phyloP scores from a whole-genome alignment of 2,888 invertebrate genomes.

The Miltochrista miniata region DNA sequence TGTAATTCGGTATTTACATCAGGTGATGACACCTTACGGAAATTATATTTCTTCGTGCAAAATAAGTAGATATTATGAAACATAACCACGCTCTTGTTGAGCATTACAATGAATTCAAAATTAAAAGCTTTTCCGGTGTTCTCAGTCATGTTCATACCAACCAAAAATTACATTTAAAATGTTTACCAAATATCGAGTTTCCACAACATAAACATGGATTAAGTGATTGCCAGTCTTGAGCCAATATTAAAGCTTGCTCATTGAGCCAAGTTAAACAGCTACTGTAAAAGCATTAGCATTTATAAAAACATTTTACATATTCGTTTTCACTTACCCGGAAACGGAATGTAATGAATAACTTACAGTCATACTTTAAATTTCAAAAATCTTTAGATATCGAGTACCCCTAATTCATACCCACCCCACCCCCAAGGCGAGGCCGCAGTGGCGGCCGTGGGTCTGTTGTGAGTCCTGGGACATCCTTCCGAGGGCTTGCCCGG shows the following conservation, averaged over 20 bases:
- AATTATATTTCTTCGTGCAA: too few species aligned
- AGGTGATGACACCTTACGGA: too few species aligned
- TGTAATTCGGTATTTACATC: too few species aligned
- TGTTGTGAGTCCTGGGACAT: too few species aligned
- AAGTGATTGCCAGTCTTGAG: slow-evolving; percentile 12
- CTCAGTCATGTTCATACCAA: neutral
- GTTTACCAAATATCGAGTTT: slow-evolving; percentile 21
- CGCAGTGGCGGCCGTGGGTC: too few species aligned
- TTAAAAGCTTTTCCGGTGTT: neutral
- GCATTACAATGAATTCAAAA: too few species aligned
- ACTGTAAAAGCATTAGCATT: slow-evolving; percentile 1
- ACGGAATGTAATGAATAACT: too few species aligned
- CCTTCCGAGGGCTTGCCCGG: too few species aligned
- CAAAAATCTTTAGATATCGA: too few species aligned
- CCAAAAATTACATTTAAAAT: slow-evolving; percentile 16
- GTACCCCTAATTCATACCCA: too few species aligned
- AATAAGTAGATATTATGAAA: neutral
- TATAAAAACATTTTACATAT: slow-evolving; percentile 13
- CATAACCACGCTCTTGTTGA: neutral
- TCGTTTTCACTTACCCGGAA: slow-evolving; percentile 11
- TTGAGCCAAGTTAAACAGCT: slow-evolving; percentile 30
- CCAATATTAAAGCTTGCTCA: slow-evolving; percentile 16
- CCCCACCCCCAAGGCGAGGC: too few species aligned
- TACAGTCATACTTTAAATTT: too few species aligned
- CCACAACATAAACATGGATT: slow-evolving; percentile 18